Evolutionary conservation across 2,113 vertebrate species (phyloP), one percentile per base, ranked within the genome.

Genomic region (Phrynosoma platyrhinos): DNA sequence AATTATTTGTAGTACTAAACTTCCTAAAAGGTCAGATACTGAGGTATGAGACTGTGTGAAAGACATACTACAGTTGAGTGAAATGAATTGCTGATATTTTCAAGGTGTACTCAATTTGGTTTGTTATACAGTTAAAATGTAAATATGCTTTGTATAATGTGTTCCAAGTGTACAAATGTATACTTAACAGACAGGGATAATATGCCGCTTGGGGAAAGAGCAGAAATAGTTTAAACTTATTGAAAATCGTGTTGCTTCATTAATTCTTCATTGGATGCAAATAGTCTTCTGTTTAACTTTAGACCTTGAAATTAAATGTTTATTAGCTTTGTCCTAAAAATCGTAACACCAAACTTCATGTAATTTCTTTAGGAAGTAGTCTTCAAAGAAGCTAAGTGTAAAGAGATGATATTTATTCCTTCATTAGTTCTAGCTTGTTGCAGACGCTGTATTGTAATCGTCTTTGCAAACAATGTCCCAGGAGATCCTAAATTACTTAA

Each of bases 401-500:
- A 87, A 58, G 69, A 88, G 72, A 66, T 25, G 0, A 23, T 47
- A 4, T 42, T 36, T 85, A 2, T 78, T 84, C 36, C 25, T n/a
- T 20, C 5, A 25, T 85, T 89, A 7, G 32, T 62, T 12, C 64
- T 10, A 40, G 25, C 85, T 84, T 84, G 87, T 77, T 88, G 75
- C 64, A 83, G 3, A 42, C 30, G 2, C n/a, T 83, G 4, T 40
- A 68, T 77, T 68, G 71, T 77, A 40, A 78, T 79, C 25, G 36
- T 53, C n/a, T 68, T 52, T 78, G 62, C 30, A 66, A 14, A 86
- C n/a, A 82, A 30, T 36, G 0, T 14, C 6, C 21, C 1, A 71
- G 30, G 36, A 0, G 62, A 87, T 72, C 40, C 7, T 79, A 36
- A 72, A 79, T 42, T 21, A 62, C 32, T 20, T 82, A 80, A 21